A percentile compares a stretch with the other conserved stretches of the same genome.
These are phyloP conservation scores for Melangyna quadrimaculata DNA, from an alignment of 2,888 invertebrate species.

Conservation along the genomic window DNA sequence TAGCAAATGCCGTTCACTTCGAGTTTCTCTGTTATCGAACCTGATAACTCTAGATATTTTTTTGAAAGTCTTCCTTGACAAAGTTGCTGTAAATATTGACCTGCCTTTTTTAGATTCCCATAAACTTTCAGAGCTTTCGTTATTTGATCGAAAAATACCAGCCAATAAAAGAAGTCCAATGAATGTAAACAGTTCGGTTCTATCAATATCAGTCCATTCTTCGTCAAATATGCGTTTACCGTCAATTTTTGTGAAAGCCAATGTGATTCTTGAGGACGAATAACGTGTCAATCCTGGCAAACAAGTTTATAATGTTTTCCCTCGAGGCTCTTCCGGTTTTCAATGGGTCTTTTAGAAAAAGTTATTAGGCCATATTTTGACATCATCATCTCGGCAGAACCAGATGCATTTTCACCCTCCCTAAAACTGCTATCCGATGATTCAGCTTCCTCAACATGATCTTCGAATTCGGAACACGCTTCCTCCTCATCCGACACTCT, in stretches of 20 bases:
- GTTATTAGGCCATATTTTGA: no score
- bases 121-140: neutral
- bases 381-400: no score
- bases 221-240: neutral
- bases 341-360: no score
- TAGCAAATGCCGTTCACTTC: neutral
- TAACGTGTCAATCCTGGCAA: neutral
- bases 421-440: no score
- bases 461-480: no score
- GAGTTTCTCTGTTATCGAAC: constrained; percentile 9
- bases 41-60: constrained; percentile 18
- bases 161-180: neutral
- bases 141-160: constrained; percentile 3
- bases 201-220: neutral
- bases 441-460: no score
- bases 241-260: neutral
- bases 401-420: no score
- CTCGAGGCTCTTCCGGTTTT: neutral
- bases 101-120: neutral
- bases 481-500: no score
- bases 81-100: constrained; percentile 11
- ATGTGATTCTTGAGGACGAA: constrained; percentile 1
- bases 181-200: neutral
- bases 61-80: neutral
- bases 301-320: neutral